These are phyloP conservation scores for Nomada fucata DNA, from an alignment of 2,888 invertebrate genomes.

Conservation along the genomic window DNA sequence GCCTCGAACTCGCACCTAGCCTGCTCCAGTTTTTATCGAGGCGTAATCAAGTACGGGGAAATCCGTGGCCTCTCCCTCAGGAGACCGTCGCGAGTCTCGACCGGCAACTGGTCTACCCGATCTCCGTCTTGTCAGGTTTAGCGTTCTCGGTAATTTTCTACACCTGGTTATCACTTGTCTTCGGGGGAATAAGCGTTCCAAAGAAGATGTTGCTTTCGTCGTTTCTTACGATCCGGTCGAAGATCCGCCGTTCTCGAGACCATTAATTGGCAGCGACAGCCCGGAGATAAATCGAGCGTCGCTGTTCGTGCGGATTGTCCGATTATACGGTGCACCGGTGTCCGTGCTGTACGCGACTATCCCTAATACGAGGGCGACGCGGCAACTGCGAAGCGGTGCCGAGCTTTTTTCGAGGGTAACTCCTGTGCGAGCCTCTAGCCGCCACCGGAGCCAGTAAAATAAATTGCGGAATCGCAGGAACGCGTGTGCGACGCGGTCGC, in stretches of 20 bases:
- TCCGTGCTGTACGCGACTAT: neutral
- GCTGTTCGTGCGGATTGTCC: neutral
- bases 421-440: too few relatives aligned
- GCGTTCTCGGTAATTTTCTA: constrained; percentile 62
- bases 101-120: constrained; percentile 51
- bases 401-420: too few relatives aligned
- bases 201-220: constrained; percentile 52
- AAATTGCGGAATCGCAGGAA: too few relatives aligned
- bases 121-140: constrained; percentile 49
- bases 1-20: constrained; percentile 69
- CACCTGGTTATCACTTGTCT: constrained; percentile 63
- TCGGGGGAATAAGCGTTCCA: constrained; percentile 47
- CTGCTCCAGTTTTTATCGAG: constrained; percentile 72
- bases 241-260: neutral
- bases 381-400: too few relatives aligned
- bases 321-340: neutral
- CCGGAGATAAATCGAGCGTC: neutral
- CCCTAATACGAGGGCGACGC: too few relatives aligned
- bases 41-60: constrained; percentile 75
- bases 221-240: neutral
- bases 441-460: too few relatives aligned
- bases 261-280: constrained; percentile 11
- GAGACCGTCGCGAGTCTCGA: constrained; percentile 55
- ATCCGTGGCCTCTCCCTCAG: constrained; percentile 75
- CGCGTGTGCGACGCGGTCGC: too few relatives aligned